Conservation (phyloP, 2,797 vertebrate species). For the Semaprochilodus insignis region DNA sequence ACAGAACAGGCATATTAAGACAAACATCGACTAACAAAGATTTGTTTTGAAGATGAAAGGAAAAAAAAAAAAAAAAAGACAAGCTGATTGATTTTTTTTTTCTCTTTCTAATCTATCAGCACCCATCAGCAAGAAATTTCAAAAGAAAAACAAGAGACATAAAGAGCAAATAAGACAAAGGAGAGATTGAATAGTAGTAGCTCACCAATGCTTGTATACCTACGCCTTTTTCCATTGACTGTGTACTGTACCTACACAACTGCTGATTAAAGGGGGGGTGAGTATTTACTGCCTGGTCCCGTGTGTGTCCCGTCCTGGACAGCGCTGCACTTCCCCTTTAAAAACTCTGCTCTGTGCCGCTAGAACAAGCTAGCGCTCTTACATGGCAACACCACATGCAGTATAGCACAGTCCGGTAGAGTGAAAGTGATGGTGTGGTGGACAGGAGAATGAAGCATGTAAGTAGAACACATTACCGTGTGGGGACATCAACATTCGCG, state of each 20-base stretch:
- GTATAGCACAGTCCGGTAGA: slow-evolving; percentile 55
- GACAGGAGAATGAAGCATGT: slow-evolving; percentile 58
- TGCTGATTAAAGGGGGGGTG: slow-evolving; percentile 99
- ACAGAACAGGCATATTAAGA: slow-evolving; percentile 59
- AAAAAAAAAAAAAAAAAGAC: slow-evolving; percentile 69
- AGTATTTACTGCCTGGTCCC: slow-evolving; percentile 99
- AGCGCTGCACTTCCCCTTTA: slow-evolving; percentile 65
- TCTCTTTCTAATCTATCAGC: slow-evolving; percentile 69
- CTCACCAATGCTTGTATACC: slow-evolving; percentile 99
- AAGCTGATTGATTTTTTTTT: slow-evolving; percentile 52
- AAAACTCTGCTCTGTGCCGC: slow-evolving; percentile 59
- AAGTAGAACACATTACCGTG: slow-evolving; percentile 60
- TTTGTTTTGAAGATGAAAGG: slow-evolving; percentile 48
- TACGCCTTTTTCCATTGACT: slow-evolving; percentile 92
- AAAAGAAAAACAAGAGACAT: slow-evolving; percentile 59
- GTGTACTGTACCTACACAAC: slow-evolving; percentile 95
- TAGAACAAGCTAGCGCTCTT: slow-evolving; percentile 60
- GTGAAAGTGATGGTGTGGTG: slow-evolving; percentile 45
- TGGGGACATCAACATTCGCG: slow-evolving; percentile 46
- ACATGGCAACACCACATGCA: slow-evolving; percentile 63
- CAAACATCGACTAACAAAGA: slow-evolving; percentile 73
- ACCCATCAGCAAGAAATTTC: slow-evolving; percentile 87
- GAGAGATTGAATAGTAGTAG: slow-evolving; percentile 98
- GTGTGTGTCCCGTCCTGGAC: slow-evolving; percentile 92
- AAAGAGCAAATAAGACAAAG: slow-evolving; percentile 88